Percentiles rank a stretch among this genome's conserved stretches.
Conservation (phyloP, 2,797 vertebrate genomes). For the Bufotes viridis region DNA sequence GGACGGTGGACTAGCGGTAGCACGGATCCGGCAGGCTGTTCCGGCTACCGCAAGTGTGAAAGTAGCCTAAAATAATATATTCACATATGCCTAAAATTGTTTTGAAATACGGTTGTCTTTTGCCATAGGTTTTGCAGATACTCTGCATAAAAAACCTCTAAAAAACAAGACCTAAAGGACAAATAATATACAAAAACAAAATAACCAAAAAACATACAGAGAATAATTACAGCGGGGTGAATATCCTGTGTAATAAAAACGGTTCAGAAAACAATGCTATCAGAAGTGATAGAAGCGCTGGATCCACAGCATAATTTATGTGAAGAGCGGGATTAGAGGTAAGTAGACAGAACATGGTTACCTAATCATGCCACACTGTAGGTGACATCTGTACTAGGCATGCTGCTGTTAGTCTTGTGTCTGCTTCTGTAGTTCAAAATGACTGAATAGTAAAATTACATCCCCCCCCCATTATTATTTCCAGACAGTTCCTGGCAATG, state of each 20-base stretch:
- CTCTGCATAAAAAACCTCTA: no score
- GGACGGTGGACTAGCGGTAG: no score
- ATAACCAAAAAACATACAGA: not conserved
- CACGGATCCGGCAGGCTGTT: no score
- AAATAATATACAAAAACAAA: not conserved
- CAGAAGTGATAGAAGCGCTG: not conserved
- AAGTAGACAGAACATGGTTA: slow-evolving; percentile 70
- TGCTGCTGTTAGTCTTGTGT: slow-evolving; percentile 75
- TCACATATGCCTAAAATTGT: no score
- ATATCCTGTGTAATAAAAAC: not conserved
- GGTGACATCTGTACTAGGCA: slow-evolving; percentile 76
- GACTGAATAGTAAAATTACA: slow-evolving; percentile 80
- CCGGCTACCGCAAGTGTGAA: no score
- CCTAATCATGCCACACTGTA: slow-evolving; percentile 73
- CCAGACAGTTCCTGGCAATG: slow-evolving; percentile 79
- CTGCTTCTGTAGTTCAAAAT: slow-evolving; percentile 74
- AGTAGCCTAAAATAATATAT: no score
- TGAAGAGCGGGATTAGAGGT: slow-evolving; percentile 66
- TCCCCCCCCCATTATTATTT: slow-evolving; percentile 83
- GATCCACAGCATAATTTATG: slow-evolving; percentile 63
- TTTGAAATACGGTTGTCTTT: no score
- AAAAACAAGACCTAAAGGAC: no score
- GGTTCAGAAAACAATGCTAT: not conserved
- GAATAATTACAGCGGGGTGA: not conserved
- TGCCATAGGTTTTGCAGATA: no score